Conservation (phyloP, 53 echinoderm and acorn worm species). For the Astropecten irregularis region DNA sequence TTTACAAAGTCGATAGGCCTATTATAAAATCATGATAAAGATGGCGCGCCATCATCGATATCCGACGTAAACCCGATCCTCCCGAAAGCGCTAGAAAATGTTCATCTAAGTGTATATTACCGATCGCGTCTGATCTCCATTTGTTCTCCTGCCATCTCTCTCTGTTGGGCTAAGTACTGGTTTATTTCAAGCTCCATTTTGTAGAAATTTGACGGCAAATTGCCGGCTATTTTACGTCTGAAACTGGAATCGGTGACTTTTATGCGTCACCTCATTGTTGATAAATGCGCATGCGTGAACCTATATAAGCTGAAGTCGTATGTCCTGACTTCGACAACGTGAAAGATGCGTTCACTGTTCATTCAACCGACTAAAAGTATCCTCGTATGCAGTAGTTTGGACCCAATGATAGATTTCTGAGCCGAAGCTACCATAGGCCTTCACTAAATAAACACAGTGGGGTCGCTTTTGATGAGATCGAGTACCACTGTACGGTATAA, state of each 20-base stretch:
- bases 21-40: too few relatives aligned
- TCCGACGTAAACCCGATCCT: too few relatives aligned
- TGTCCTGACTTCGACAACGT: too few relatives aligned
- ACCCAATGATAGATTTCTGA: too few relatives aligned
- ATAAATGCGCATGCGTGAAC: slow-evolving; percentile 30
- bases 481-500: too few relatives aligned
- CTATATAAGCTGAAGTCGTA: not conserved
- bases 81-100: too few relatives aligned
- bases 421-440: too few relatives aligned
- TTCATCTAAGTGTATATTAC: too few relatives aligned
- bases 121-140: slow-evolving; percentile 51
- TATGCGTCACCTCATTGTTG: slow-evolving; percentile 45
- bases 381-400: too few relatives aligned
- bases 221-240: slow-evolving; percentile 20
- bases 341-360: not conserved
- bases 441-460: not conserved
- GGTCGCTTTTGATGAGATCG: not conserved
- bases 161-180: slow-evolving; percentile 63
- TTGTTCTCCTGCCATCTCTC: slow-evolving; percentile 56
- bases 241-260: too few relatives aligned
- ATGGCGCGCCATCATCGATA: too few relatives aligned
- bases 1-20: too few relatives aligned
- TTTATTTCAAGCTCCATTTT: slow-evolving; percentile 67
- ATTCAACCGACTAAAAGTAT: not conserved
- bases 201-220: slow-evolving; percentile 15